Percentiles rank a stretch among this genome's conserved stretches.
Evolutionary conservation across 23 tunicate species (phyloP).

Genomic region (Botrylloides violaceus): DNA sequence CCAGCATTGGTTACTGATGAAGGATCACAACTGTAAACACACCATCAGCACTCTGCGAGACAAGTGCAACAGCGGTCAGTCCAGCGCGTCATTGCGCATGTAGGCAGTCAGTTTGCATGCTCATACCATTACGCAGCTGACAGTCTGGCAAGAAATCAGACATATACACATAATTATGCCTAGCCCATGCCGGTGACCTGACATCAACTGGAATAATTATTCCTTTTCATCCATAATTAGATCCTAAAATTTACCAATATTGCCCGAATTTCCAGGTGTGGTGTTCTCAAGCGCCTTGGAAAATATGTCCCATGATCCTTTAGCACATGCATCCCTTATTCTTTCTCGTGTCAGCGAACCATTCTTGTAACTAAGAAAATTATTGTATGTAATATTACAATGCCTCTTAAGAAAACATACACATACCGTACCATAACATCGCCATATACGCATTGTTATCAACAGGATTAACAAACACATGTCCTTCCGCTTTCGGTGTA

Average conservation of each 20-base stretch:
- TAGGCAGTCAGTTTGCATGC: not conserved
- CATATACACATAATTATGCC: too few species aligned
- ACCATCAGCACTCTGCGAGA: too few species aligned
- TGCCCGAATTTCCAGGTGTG: constrained; percentile 45
- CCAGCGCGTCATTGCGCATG: not conserved
- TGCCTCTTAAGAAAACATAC: not conserved
- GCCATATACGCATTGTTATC: constrained; percentile 79
- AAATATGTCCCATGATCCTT: constrained; percentile 63
- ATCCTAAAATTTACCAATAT: constrained; percentile 36
- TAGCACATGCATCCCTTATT: constrained; percentile 45
- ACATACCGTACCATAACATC: constrained; percentile 44
- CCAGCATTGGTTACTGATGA: too few species aligned
- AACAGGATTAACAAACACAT: constrained; percentile 80
- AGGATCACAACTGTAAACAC: too few species aligned
- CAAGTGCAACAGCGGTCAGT: too few species aligned
- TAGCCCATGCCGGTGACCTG: too few species aligned
- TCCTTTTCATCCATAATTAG: too few species aligned
- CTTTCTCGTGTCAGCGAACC: constrained; percentile 81
- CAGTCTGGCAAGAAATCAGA: too few species aligned
- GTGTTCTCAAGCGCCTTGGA: constrained; percentile 45
- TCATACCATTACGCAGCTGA: not conserved
- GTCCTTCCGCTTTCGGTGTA: constrained; percentile 63
- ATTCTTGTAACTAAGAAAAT: constrained; percentile 61
- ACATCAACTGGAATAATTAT: too few species aligned
- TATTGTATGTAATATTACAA: not conserved